These are phyloP conservation scores for Takifugu bimaculatus DNA, from an alignment of 2,113 vertebrate genomes.

Conservation along the genomic window DNA sequence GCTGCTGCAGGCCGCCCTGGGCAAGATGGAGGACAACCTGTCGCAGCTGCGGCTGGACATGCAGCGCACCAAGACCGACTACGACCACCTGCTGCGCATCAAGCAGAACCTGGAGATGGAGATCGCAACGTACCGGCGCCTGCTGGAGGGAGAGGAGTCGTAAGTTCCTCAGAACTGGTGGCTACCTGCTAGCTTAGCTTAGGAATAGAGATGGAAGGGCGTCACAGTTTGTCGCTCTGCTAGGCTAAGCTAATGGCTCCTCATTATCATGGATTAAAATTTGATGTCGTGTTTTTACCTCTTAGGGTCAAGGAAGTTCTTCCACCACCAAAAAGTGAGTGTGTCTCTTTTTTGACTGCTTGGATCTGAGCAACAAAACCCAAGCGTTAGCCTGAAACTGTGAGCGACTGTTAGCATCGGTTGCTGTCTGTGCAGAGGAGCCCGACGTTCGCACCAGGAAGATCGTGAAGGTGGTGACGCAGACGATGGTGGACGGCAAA, in stretches of 20 bases:
- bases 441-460: constrained; percentile 78
- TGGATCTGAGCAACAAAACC: not conserved
- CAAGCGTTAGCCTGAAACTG: not conserved
- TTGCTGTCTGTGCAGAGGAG: constrained; percentile 60
- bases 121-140: constrained; percentile 79
- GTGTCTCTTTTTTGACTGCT: not conserved
- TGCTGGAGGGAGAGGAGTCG: constrained; percentile 79
- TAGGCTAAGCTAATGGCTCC: no score
- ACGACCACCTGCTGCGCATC: constrained; percentile 78
- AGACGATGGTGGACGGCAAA: constrained; percentile 79
- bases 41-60: constrained; percentile 77
- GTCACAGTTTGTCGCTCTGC: not conserved
- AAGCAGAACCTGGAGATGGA: constrained; percentile 82
- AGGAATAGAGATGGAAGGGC: not conserved
- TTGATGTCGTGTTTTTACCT: constrained; percentile 14
- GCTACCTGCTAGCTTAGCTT: not conserved
- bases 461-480: constrained; percentile 80
- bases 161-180: constrained; percentile 36
- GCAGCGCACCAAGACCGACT: constrained; percentile 78
- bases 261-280: no score
- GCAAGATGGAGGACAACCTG: constrained; percentile 74
- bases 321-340: constrained; percentile 75
- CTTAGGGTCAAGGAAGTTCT: constrained; percentile 70
- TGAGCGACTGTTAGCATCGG: not conserved
- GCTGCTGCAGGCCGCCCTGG: constrained; percentile 66